Base-by-base conservation (phyloP, 2,888 invertebrate genomes). In the Scaptodrosophila latifasciaeformis region DNA sequence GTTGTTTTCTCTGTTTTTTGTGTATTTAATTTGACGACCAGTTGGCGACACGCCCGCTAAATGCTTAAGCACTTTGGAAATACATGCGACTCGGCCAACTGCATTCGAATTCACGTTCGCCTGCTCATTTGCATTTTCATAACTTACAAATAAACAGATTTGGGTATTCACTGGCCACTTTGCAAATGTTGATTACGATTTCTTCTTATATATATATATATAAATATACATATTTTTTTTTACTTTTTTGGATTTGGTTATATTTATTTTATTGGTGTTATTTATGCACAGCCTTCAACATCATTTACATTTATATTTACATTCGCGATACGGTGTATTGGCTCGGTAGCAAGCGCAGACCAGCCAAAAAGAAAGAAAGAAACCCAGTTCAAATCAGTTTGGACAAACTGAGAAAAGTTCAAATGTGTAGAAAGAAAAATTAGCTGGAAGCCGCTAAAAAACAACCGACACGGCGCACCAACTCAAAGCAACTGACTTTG, bases 391-490 rank as follows among this genome's bases (percentile, higher is more conserved):
- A n/a, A n/a, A n/a, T n/a, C n/a, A n/a, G n/a, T n/a, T n/a, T n/a
- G n/a, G n/a, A n/a, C n/a, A n/a, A n/a, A n/a, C n/a, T n/a, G n/a
- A n/a, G n/a, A 13, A 35, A 49, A 57, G 65, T 65, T 49, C 59
- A 59, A 56, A 54, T 66, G 39, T 24, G 30, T 12, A 10, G 12
- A 31, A 5, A 4, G 12, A 31, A 3, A 31, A 31, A 31, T 12
- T 5, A 31, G 24, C 24, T 24, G 24, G 3, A 24, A 24, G 24
- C 24, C 37, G 37, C 17, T 17, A 10, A 5, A 15, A 15, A 54
- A 50, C 70, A 52, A 70, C 71, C 71, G 67, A 72, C 70, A 57
- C 70, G 63, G 61, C 65, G 65, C 56, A 72, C 59, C 59, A 70
- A 65, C 72, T 67, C 56, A 59, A 61, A 63, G 61, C 72, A 59